Percentiles rank a stretch among this genome's conserved stretches.
phyloP scores from a whole-genome alignment of 2,888 invertebrate species.

The Aphodius granarius region DNA sequence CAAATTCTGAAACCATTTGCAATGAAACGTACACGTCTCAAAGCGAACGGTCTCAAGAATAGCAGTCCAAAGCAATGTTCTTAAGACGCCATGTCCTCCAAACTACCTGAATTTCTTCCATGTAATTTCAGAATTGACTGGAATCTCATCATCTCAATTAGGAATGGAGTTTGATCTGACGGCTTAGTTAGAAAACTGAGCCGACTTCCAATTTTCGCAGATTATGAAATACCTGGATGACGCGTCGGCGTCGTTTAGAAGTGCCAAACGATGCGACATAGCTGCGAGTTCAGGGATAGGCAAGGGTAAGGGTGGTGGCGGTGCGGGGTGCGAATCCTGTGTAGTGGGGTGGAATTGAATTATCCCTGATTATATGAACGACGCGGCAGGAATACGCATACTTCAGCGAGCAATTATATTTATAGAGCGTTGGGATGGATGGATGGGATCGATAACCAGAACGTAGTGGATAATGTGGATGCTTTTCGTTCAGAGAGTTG shows the following conservation, averaged over 20 bases:
- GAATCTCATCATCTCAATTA: too few relatives aligned
- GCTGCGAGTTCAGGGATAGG: background rate
- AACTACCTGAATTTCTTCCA: too few relatives aligned
- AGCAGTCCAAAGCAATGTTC: too few relatives aligned
- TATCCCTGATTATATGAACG: conserved; percentile 5
- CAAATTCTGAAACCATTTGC: too few relatives aligned
- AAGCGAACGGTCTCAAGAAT: too few relatives aligned
- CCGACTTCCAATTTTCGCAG: background rate
- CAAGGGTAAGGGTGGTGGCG: background rate
- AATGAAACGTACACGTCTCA: too few relatives aligned
- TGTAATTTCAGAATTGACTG: too few relatives aligned
- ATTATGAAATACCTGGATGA: background rate
- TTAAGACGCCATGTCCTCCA: too few relatives aligned
- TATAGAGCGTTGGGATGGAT: conserved; percentile 2
- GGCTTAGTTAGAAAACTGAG: too few relatives aligned
- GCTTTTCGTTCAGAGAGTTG: background rate
- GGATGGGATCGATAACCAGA: conserved; percentile 1
- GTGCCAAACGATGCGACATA: background rate
- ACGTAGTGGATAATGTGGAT: background rate
- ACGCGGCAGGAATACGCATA: conserved; percentile 10
- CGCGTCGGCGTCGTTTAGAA: background rate
- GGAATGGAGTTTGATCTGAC: too few relatives aligned
- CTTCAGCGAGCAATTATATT: conserved; percentile 10
- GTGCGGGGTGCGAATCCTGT: background rate
- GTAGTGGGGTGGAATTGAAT: conserved; percentile 2